Base-by-base conservation (phyloP, 1,140 invertebrate genomes). In the Drosophila nannoptera region DNA sequence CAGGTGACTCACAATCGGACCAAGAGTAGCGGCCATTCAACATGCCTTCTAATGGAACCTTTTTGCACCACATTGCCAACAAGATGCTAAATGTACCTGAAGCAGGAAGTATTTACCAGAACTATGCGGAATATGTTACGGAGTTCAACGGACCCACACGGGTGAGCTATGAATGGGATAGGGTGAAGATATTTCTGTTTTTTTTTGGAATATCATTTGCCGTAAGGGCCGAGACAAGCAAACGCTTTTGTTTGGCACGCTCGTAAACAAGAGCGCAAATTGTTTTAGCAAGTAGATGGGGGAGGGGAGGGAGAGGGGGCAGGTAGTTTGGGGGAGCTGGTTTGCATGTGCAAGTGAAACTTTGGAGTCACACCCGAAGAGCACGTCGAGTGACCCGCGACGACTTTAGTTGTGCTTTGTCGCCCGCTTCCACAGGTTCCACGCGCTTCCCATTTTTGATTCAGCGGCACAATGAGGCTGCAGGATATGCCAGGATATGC, bases 241-340 rank as follows among this genome's bases (percentile, higher is more conserved):
- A 77, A 60, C 40, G 60, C 78, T 71, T 82, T 82, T 82, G 78
- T 82, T 82, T 58, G 22, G 22, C 67, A 54, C 12, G 45, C 4
- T 29, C 58, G 35, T 83, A 81, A 77, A 86, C 81, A 86, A 86
- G 69, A 77, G 82, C 86, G 81, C 81, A 86, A 86, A 86, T 86
- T 86, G 81, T 86, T 67, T 69, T 22, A 22, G 22, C 5, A 6
- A 6, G 40, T 14, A 14, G 12, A 43, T 49, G 14, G 4, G 7
- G 16, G 7, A 3, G 16, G n/a, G 4, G 7, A 8, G 11, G 29
- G 7, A 5, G 32, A 4, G 35, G 35, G 9, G 46, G 9, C 9
- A 4, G 16, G 0, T 12, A 0, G 12, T 4, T 32, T 3, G 22
- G 8, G n/a, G 9, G 49, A 43, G 31, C 54, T 31, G n/a, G n/a